A percentile compares a stretch with the other conserved stretches of the same genome.
These are phyloP conservation scores for Okapia johnstoni DNA, from an alignment of 2,113 vertebrate genomes.

Conservation along the genomic window DNA sequence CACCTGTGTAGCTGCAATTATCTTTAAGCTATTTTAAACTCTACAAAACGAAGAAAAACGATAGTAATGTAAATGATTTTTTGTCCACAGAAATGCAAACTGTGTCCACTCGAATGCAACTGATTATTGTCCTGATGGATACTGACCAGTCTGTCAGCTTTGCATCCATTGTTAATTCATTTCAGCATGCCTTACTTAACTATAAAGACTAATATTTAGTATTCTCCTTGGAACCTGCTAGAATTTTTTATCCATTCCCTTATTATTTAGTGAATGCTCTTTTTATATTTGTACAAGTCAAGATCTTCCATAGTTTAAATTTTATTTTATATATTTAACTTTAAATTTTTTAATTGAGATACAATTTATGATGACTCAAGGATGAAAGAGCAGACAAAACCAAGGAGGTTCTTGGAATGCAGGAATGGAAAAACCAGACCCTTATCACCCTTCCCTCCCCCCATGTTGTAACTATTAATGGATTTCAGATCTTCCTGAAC, in stretches of 20 bases:
- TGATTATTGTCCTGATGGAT: background rate
- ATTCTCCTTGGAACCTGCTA: background rate
- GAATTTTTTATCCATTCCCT: background rate
- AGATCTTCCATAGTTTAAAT: background rate
- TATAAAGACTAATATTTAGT: background rate
- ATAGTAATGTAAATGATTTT: background rate
- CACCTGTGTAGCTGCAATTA: background rate
- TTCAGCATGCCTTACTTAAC: background rate
- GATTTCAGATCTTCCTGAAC: background rate
- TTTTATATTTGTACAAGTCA: background rate
- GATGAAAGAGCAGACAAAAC: background rate
- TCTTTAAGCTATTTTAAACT: constrained; percentile 29
- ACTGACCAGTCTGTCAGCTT: background rate
- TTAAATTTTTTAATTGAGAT: background rate
- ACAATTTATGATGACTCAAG: background rate
- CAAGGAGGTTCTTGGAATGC: background rate
- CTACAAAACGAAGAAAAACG: background rate
- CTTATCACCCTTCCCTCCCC: background rate
- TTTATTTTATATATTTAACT: background rate
- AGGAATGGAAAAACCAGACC: background rate
- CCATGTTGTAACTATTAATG: background rate
- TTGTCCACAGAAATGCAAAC: constrained; percentile 31
- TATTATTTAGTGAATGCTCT: background rate
- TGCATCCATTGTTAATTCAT: background rate
- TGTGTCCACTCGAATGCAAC: background rate